A percentile compares a stretch with the other conserved stretches of the same genome.
phyloP scores from a whole-genome alignment of 92 coral and sea anemone species.

The Bergia puertoricense region DNA sequence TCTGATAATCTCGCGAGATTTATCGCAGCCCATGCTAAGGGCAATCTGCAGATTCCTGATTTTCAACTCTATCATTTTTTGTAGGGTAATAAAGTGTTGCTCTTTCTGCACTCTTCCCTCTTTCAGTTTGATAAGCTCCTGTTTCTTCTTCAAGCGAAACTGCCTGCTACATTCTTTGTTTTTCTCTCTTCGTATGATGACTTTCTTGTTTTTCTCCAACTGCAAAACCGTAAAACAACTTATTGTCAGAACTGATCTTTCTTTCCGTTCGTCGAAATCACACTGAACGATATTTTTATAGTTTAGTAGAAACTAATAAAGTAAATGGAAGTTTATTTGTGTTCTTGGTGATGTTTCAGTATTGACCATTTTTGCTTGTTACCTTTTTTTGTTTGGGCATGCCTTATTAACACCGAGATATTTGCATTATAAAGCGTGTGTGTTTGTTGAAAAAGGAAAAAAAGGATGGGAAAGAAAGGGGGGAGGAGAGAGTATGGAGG shows the following conservation, averaged over 20 bases:
- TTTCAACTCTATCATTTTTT: conserved; percentile 69
- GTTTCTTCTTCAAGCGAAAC: conserved; percentile 88
- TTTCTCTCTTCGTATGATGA: conserved; percentile 76
- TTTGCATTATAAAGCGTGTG: no score
- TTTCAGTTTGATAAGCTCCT: conserved; percentile 68
- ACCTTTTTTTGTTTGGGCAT: no score
- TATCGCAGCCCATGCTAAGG: conserved; percentile 27
- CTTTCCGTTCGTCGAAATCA: no score
- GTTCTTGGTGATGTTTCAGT: no score
- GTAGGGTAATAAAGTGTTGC: conserved; percentile 53
- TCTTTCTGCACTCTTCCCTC: conserved; percentile 75
- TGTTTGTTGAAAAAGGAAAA: no score
- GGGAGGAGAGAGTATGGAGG: no score
- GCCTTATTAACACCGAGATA: no score
- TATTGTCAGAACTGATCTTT: not conserved
- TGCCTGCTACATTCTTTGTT: conserved; percentile 94
- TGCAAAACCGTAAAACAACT: not conserved
- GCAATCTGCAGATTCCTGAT: conserved; percentile 51
- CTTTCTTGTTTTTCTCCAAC: conserved; percentile 71
- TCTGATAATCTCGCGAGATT: conserved; percentile 25
- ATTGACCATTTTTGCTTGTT: no score
- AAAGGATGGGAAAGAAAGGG: no score
- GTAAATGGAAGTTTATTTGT: no score
- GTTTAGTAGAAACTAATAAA: no score
- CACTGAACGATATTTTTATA: no score